A percentile compares a stretch with the other conserved stretches of the same genome.
Conservation (phyloP, 2,113 vertebrate species). For the Smithornis capensis region DNA sequence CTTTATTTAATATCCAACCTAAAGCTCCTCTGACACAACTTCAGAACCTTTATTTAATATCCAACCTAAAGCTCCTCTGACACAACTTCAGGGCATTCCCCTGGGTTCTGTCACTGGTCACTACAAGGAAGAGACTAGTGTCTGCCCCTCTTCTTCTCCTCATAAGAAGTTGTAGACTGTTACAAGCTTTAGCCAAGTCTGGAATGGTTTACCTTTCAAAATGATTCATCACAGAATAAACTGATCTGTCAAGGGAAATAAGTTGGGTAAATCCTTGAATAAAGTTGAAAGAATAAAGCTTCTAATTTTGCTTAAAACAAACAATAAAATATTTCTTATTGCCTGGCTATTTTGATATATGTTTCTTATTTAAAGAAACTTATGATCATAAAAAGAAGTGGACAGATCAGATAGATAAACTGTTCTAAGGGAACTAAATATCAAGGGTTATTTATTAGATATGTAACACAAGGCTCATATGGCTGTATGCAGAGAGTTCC, state of each 20-base stretch:
- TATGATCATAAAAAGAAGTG: background rate
- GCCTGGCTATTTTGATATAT: background rate
- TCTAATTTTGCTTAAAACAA: background rate
- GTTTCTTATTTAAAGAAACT: background rate
- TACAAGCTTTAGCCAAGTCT: background rate
- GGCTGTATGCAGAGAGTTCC: constrained; percentile 6
- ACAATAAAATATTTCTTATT: background rate
- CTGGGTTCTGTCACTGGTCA: background rate
- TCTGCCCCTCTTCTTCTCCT: background rate
- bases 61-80: background rate
- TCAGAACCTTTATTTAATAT: background rate
- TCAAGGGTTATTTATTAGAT: constrained; percentile 41
- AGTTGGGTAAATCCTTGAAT: background rate
- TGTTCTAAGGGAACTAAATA: constrained; percentile 19
- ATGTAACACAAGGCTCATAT: background rate
- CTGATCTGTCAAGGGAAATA: background rate
- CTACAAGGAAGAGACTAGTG: background rate
- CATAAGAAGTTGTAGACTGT: background rate
- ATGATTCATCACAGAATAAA: background rate
- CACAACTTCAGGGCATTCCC: background rate
- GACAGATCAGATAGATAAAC: constrained; percentile 8
- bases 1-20: background rate
- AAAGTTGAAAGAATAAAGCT: background rate
- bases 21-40: background rate
- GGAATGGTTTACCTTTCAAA: constrained; percentile 3